These are phyloP conservation scores for Amphipoea oculea DNA, from an alignment of 2,888 invertebrate genomes.

Conservation along the genomic window DNA sequence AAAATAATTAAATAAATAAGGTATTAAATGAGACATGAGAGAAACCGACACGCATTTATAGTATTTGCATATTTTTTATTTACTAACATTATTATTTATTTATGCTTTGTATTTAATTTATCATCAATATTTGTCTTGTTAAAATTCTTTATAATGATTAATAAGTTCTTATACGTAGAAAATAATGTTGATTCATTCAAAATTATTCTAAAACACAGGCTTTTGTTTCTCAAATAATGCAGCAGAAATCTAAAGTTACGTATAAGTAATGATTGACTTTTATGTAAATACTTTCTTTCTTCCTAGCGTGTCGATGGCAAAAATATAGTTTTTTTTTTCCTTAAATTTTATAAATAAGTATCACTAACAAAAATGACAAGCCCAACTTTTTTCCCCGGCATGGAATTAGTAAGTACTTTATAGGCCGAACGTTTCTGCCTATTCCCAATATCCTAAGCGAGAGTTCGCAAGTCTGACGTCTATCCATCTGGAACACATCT, in stretches of 20 bases:
- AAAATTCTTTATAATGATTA: neutral
- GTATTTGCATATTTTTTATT: conserved; percentile 13
- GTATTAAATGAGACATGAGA: neutral
- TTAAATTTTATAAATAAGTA: too few relatives aligned
- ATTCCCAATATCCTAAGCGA: neutral
- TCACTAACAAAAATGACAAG: neutral
- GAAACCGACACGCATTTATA: neutral
- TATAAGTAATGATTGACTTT: too few relatives aligned
- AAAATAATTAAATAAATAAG: too few relatives aligned
- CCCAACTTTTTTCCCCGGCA: neutral
- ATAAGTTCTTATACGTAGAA: neutral
- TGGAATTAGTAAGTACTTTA: neutral
- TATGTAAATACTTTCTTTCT: too few relatives aligned
- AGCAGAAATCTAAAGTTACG: too few relatives aligned
- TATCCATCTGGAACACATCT: conserved; percentile 33
- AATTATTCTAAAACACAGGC: neutral
- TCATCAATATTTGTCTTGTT: neutral
- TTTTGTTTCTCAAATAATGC: neutral
- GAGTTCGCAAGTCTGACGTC: conserved; percentile 7
- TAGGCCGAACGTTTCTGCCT: neutral
- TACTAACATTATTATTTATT: neutral
- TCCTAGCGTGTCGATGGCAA: too few relatives aligned
- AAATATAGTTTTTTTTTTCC: too few relatives aligned
- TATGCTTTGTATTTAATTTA: neutral
- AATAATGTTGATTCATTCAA: conserved; percentile 6